Conservation (phyloP, 30 jellyfish, hydroid and myxozoan species). For the Clytia hemisphaerica region DNA sequence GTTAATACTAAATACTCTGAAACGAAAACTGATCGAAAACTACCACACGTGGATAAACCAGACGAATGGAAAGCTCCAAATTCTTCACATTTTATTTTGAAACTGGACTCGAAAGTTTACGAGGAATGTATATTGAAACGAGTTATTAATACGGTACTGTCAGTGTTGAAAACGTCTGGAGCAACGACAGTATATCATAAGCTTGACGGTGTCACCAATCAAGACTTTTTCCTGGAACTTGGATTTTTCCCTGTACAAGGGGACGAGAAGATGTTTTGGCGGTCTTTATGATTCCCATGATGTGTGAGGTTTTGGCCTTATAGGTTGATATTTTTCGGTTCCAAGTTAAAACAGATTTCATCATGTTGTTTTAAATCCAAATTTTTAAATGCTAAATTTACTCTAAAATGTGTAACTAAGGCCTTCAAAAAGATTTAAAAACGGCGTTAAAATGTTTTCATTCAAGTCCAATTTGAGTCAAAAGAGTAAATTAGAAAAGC, state of each 20-base stretch:
- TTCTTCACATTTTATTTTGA: conserved; percentile 64
- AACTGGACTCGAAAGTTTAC: conserved; percentile 39
- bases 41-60: conserved; percentile 38
- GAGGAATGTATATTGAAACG: conserved; percentile 63
- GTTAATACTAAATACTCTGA: conserved; percentile 21
- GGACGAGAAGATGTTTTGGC: conserved; percentile 6
- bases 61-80: conserved; percentile 52
- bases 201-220: conserved; percentile 34
- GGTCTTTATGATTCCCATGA: neutral
- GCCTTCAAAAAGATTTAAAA: too few relatives aligned
- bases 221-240: conserved; percentile 53
- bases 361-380: too few relatives aligned
- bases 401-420: too few relatives aligned
- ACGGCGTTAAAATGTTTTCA: too few relatives aligned
- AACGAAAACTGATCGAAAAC: neutral
- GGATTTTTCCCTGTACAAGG: conserved; percentile 56
- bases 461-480: too few relatives aligned
- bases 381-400: too few relatives aligned
- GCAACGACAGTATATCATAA: conserved; percentile 59
- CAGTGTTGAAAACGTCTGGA: conserved; percentile 80
- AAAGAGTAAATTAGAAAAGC: too few relatives aligned
- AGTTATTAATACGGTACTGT: conserved; percentile 43
- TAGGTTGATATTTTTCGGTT: too few relatives aligned
- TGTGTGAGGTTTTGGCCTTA: too few relatives aligned
- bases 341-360: too few relatives aligned